A percentile compares a stretch with the other conserved stretches of the same genome.
phyloP scores from a whole-genome alignment of 2,113 vertebrate genomes.

The Petroica traversi region DNA sequence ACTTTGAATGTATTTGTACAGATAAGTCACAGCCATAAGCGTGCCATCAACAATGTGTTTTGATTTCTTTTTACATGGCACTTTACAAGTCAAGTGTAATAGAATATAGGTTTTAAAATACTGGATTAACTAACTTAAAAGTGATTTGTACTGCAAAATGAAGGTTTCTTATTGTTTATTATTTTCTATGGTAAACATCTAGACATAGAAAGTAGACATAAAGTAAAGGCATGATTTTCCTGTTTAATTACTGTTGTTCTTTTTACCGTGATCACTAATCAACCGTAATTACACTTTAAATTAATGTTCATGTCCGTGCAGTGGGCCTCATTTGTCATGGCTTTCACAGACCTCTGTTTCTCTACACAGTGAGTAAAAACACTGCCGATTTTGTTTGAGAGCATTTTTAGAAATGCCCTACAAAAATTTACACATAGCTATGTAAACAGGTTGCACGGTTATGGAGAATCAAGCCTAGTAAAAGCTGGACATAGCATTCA shows the following conservation, averaged over 20 bases:
- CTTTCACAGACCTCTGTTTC: neutral
- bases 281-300: neutral
- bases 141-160: neutral
- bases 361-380: neutral
- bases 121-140: neutral
- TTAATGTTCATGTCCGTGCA: neutral
- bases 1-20: neutral
- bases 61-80: neutral
- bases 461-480: neutral
- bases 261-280: neutral
- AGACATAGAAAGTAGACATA: neutral
- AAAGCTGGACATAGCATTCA: neutral
- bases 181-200: neutral
- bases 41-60: neutral
- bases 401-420: neutral
- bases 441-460: neutral
- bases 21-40: neutral
- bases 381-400: neutral
- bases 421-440: neutral
- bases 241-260: neutral
- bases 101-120: neutral
- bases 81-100: neutral
- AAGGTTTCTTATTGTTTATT: neutral
- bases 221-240: neutral
- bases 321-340: neutral